A percentile compares a stretch with the other conserved stretches of the same genome.
Conservation (phyloP, 2,888 invertebrate species). For the Noctua janthina region DNA sequence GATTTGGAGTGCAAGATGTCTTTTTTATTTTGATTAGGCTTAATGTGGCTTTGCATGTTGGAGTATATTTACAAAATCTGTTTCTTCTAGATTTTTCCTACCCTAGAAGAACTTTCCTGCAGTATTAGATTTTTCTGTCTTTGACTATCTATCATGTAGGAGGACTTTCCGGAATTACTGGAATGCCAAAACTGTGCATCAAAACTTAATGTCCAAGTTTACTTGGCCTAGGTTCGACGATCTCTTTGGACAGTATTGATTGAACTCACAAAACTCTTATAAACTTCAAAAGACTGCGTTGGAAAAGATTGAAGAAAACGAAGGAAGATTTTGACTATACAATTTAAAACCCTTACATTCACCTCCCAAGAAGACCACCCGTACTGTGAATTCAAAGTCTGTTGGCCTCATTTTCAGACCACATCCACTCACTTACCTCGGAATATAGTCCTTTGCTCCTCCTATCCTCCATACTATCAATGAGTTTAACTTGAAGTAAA, state of each 20-base stretch:
- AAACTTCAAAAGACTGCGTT: too few species aligned
- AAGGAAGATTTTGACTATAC: too few species aligned
- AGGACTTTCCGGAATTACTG: neutral
- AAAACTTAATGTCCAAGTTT: neutral
- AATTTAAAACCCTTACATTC: too few species aligned
- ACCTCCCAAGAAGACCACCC: too few species aligned
- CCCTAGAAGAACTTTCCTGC: neutral
- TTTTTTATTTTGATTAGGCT: neutral
- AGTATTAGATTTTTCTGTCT: neutral
- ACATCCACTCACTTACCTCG: neutral
- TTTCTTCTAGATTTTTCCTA: too few species aligned
- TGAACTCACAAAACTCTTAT: too few species aligned
- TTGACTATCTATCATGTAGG: neutral
- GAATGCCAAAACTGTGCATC: neutral
- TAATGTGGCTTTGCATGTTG: neutral
- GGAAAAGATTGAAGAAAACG: too few species aligned
- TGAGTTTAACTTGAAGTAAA: neutral
- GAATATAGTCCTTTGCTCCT: neutral
- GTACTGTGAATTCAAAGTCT: neutral
- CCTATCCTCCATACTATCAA: too few species aligned
- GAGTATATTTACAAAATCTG: too few species aligned
- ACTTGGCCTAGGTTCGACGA: neutral
- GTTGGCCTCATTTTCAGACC: neutral
- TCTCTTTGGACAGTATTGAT: neutral
- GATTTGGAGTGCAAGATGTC: constrained; percentile 62